phyloP scores from a whole-genome alignment of 2,797 vertebrate species.

The Cetoscarus ocellatus region DNA sequence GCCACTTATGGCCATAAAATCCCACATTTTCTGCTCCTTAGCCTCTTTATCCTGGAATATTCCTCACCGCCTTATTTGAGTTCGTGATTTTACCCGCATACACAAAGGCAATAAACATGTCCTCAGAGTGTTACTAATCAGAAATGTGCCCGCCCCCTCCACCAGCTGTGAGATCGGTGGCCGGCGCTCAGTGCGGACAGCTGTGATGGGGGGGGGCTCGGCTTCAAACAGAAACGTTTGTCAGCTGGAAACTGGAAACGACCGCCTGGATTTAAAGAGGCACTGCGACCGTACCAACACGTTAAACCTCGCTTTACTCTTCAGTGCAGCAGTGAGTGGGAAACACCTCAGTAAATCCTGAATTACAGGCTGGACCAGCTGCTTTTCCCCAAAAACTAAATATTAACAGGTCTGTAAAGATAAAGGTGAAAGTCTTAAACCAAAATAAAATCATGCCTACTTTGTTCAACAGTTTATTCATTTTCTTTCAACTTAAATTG shows the following conservation, averaged over 20 bases:
- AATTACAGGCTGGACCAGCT: background rate
- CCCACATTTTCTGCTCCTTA: conserved; percentile 93
- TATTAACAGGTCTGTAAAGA: too few species aligned
- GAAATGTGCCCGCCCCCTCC: conserved; percentile 90
- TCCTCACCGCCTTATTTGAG: conserved; percentile 87
- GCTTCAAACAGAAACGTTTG: conserved; percentile 63
- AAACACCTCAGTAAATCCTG: background rate
- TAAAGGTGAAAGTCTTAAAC: too few species aligned
- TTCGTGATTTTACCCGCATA: conserved; percentile 76
- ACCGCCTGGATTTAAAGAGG: conserved; percentile 63
- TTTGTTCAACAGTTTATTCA: too few species aligned
- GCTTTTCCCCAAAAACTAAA: background rate
- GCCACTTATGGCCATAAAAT: conserved; percentile 91
- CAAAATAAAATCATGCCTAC: too few species aligned
- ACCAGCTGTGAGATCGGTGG: conserved; percentile 86
- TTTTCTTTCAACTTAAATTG: too few species aligned
- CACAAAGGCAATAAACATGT: conserved; percentile 91
- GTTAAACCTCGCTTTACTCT: background rate
- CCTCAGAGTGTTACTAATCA: conserved; percentile 75
- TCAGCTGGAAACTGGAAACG: conserved; percentile 1
- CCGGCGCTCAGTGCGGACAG: conserved; percentile 78
- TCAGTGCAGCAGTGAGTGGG: background rate
- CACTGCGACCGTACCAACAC: conserved; percentile 2
- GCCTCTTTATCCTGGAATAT: conserved; percentile 84
- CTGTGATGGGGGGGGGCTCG: conserved; percentile 56